Evolutionary conservation across 1,140 invertebrate genomes (phyloP).

Genomic region (Scylla paramamosain): DNA sequence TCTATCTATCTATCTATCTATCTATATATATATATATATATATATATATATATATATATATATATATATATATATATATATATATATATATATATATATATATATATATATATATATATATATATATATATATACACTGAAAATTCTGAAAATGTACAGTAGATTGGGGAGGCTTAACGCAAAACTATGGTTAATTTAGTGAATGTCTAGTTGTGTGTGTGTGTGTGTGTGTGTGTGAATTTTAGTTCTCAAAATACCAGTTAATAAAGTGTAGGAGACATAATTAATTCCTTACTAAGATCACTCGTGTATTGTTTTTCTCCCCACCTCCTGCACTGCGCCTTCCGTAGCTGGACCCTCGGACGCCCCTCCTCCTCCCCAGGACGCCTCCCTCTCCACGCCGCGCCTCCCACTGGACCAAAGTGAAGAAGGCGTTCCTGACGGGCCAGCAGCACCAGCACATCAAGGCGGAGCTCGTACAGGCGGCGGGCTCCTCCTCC

Average conservation of each 20-base stretch:
- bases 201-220: no score
- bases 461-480: neutral
- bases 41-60: no score
- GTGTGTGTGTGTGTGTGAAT: no score
- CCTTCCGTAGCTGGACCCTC: slow-evolving; percentile 32
- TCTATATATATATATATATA: no score
- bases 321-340: neutral
- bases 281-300: neutral
- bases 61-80: no score
- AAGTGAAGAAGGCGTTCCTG: slow-evolving; percentile 87
- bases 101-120: no score
- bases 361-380: slow-evolving; percentile 34
- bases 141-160: no score
- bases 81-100: no score
- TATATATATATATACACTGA: no score
- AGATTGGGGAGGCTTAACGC: no score
- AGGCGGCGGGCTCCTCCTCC: neutral
- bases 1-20: neutral
- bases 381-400: slow-evolving; percentile 75
- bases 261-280: neutral
- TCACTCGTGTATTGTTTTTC: neutral
- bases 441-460: slow-evolving; percentile 78
- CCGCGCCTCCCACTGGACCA: slow-evolving; percentile 85
- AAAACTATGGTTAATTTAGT: no score
- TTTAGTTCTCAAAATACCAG: neutral